Base-by-base conservation (phyloP, 2,888 invertebrate species). In the Andrena trimmerana region DNA sequence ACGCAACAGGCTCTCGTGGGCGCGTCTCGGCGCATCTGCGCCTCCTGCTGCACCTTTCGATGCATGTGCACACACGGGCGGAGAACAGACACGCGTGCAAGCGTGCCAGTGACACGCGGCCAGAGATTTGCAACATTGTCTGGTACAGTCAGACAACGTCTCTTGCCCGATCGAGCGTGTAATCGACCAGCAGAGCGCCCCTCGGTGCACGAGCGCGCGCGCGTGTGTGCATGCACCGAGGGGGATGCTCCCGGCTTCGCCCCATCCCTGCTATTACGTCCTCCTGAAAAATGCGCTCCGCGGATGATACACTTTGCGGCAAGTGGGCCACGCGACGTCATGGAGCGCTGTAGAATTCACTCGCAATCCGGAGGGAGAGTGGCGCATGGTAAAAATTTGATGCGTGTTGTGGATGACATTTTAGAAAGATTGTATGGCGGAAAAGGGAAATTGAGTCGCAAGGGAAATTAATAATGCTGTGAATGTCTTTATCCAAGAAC, bases 121-220 rank as follows among this genome's bases (percentile, higher is more conserved):
- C 70, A 83, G 84, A 85, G 82, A 87, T 82, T 85, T 80, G 84
- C 88, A 78, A 87, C 82, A 85, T 89, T 82, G 83, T 86, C 82
- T 78, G 80, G n/a, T 67, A 70, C 83, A 77, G 78, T 63, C 81
- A 85, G 85, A 82, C 84, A 84, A 89, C 79, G 86, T 85, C 81
- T 83, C 83, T 77, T 88, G 83, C 80, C 84, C 80, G 83, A 83
- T 88, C 88, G 84, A 86, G 87, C 88, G 82, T 89, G 82, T 90
- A 89, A 89, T 90, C 90, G 88, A 87, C 83, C 86, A 71, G 83
- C 66, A 73, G 78, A 65, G 57, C 75, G 63, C 79, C 83, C 42
- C 75, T 86, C 78, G 48, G 42, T 42, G 42, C 42, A 42, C 42
- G 13, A 75, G 31, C 78, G 69, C 70, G 60, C 71, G 29, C 54